Evolutionary conservation across 2,113 vertebrate species (phyloP).

Genomic region (Orthonyx spaldingii): DNA sequence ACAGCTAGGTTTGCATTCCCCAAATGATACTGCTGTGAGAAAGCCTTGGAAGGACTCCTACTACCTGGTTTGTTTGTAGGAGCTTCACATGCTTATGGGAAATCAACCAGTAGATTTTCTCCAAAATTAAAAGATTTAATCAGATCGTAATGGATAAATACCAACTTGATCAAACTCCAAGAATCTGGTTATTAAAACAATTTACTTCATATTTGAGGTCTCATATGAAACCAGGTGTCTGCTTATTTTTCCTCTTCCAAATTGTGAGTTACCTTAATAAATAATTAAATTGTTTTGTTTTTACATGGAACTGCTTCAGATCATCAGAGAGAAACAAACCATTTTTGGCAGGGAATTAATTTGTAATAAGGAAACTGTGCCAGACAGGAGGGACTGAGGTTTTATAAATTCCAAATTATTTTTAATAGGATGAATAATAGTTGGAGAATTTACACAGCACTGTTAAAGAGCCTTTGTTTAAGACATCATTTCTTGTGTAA

Average conservation of each 20-base stretch:
- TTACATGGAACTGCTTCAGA: neutral
- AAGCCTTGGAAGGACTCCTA: neutral
- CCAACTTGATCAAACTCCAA: neutral
- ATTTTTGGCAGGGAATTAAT: constrained; percentile 24
- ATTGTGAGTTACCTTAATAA: neutral
- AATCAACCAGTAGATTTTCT: neutral
- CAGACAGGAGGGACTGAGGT: neutral
- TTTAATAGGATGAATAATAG: neutral
- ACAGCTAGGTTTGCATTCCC: neutral
- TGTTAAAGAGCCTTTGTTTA: constrained; percentile 6
- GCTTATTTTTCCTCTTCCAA: neutral
- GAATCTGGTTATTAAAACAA: neutral
- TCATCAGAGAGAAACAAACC: neutral
- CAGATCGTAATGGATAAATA: neutral
- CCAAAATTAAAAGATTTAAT: neutral
- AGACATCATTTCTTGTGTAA: neutral
- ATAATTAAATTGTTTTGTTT: neutral
- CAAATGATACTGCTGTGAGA: neutral
- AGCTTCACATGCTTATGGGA: neutral
- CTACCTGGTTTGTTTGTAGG: neutral
- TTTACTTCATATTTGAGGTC: neutral
- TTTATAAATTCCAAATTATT: constrained; percentile 16
- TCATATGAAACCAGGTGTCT: neutral
- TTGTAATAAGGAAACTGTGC: neutral
- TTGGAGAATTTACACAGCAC: neutral